Conservation (phyloP, 1,140 invertebrate genomes). For the Stenopsyche tienmushanensis region DNA sequence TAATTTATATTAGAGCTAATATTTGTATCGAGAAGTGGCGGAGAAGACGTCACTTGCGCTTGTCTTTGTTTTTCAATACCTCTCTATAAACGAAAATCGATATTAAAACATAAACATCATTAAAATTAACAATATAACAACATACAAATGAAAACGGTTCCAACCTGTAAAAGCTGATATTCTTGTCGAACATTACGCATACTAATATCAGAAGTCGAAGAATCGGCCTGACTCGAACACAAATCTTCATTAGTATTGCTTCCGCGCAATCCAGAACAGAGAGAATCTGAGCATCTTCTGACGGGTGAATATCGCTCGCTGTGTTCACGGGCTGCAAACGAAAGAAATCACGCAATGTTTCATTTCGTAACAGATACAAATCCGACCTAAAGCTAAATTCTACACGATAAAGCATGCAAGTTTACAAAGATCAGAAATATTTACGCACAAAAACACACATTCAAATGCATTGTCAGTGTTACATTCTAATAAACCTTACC, state of each 20-base stretch:
- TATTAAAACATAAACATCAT: conserved; percentile 4
- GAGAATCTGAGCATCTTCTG: conserved; percentile 81
- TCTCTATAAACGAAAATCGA: conserved; percentile 46
- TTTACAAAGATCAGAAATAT: background rate
- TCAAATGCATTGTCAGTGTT: background rate
- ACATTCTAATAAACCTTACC: background rate
- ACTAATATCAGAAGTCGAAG: conserved; percentile 31
- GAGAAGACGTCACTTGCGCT: conserved; percentile 54
- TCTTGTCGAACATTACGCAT: conserved; percentile 60
- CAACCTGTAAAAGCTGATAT: conserved; percentile 67
- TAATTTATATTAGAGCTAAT: conserved; percentile 29
- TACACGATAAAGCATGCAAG: background rate
- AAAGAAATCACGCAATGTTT: conserved; percentile 17
- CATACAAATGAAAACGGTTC: background rate
- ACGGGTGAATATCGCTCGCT: conserved; percentile 87
- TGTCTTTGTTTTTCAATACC: conserved; percentile 54
- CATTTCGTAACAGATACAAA: too few relatives aligned
- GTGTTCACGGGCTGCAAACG: conserved; percentile 56
- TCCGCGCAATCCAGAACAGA: conserved; percentile 54
- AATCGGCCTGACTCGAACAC: conserved; percentile 13
- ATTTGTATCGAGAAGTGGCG: conserved; percentile 51
- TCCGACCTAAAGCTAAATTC: too few relatives aligned
- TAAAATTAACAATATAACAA: background rate
- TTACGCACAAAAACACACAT: conserved; percentile 14
- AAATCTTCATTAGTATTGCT: conserved; percentile 41